These are phyloP conservation scores for Ailurus styani DNA, from an alignment of 2,113 vertebrate genomes.

Conservation along the genomic window DNA sequence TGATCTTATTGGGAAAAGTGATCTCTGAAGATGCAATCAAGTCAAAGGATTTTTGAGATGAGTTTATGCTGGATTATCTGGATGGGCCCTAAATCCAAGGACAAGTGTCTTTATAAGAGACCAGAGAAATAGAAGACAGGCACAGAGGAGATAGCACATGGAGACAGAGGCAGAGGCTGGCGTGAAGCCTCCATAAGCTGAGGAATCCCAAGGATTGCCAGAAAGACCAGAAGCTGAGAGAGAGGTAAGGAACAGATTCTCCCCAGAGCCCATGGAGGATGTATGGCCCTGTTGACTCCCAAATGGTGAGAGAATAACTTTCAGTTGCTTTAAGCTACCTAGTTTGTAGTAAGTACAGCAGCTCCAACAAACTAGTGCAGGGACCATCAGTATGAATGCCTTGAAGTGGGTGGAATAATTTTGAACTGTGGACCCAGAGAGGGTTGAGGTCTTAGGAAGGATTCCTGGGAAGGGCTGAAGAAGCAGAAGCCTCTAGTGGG, in stretches of 20 bases:
- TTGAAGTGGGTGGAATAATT: not conserved
- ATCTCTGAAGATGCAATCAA: not conserved
- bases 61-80: not conserved
- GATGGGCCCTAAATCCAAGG: not conserved
- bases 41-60: not conserved
- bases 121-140: not conserved
- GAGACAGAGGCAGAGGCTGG: not conserved
- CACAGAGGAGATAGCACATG: not conserved
- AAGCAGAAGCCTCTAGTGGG: not conserved
- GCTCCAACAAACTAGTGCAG: too few species aligned
- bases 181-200: not conserved
- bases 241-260: not conserved
- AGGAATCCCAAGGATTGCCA: not conserved
- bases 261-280: not conserved
- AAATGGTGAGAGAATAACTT: not conserved
- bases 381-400: not conserved
- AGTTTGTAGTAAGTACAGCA: not conserved
- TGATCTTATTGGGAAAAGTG: not conserved
- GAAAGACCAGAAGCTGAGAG: not conserved
- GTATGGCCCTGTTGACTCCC: not conserved
- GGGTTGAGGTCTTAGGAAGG: not conserved
- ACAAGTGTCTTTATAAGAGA: not conserved
- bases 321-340: not conserved
- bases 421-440: not conserved
- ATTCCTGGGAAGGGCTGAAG: not conserved